Base-by-base conservation (phyloP, 2,888 invertebrate genomes). In the Tinea pellionella region DNA sequence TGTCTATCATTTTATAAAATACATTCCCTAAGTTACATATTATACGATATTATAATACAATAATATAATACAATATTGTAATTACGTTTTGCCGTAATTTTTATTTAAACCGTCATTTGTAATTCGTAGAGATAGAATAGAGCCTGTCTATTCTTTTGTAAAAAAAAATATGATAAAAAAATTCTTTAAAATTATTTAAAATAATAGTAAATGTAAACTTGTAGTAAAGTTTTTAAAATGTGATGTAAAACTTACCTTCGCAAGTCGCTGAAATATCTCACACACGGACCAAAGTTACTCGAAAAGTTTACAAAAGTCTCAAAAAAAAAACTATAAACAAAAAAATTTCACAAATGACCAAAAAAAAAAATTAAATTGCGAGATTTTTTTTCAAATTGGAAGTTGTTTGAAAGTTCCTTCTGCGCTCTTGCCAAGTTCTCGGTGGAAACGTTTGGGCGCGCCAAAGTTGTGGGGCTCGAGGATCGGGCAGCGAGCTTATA, bases 391-490 rank as follows among this genome's bases (percentile, higher is more conserved):
- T 24, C 2, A 18, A 53, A 24, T 53, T 12, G 24, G 53, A 16
- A 47, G 37, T 37, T 37, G 37, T 37, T 9, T 37, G n/a, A 37
- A 37, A 37, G 37, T 37, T 37, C 37, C 37, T 15, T 47, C 13
- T 12, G 19, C 53, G 24, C 19, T 53, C 13, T 70, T 71, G 69
- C 70, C 69, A 69, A 57, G 57, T 78, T 72, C 75, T 79, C 24
- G n/a, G 75, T 68, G 76, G 70, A 76, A 75, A 74, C 79, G 83
- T 74, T 78, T 76, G 77, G 75, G 73, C 80, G 81, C 84, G 83
- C 75, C 77, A 82, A 86, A 85, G 80, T 86, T 84, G 73, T 86
- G 86, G 73, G 84, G 70, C 73, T 69, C 67, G 70, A 68, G 76
- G 69, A 72, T 72, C 72, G 72, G 67, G 74, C 69, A 68, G 66